Evolutionary conservation across 2,888 invertebrate genomes (phyloP).

Genomic region (Tyria jacobaeae): DNA sequence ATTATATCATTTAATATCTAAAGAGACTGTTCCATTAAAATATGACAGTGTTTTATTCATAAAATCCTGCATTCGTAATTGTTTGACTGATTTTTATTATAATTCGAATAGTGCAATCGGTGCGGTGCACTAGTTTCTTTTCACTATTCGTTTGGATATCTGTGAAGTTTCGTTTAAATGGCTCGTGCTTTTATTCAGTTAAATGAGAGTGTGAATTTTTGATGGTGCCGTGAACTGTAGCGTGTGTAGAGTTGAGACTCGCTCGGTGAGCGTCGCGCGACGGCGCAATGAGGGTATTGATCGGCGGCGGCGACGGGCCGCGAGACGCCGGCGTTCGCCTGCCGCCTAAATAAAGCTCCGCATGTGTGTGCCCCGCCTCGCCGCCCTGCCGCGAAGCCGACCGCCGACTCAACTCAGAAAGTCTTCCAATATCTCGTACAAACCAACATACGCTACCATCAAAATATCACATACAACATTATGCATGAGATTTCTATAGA

Average conservation of each 20-base stretch:
- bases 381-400: constrained; percentile 73
- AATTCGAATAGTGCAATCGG: constrained; percentile 34
- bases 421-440: constrained; percentile 46
- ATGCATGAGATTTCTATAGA: constrained; percentile 9
- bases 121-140: constrained; percentile 30
- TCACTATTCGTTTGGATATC: constrained; percentile 41
- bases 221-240: constrained; percentile 80
- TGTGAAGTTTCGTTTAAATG: constrained; percentile 43
- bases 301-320: constrained; percentile 78
- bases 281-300: constrained; percentile 85
- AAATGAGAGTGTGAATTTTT: constrained; percentile 84
- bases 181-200: constrained; percentile 70
- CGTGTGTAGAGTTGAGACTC: constrained; percentile 78
- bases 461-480: constrained; percentile 36
- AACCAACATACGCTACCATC: constrained; percentile 45
- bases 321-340: constrained; percentile 83
- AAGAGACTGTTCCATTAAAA: constrained; percentile 28
- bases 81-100: constrained; percentile 7
- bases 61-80: constrained; percentile 13
- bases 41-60: constrained; percentile 16
- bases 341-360: constrained; percentile 86
- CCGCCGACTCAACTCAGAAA: constrained; percentile 44
- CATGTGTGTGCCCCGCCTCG: constrained; percentile 76
- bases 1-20: constrained; percentile 21
- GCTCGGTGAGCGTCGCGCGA: constrained; percentile 77